Conservation (phyloP, 2,113 vertebrate species). For the Stigmatopora nigra region DNA sequence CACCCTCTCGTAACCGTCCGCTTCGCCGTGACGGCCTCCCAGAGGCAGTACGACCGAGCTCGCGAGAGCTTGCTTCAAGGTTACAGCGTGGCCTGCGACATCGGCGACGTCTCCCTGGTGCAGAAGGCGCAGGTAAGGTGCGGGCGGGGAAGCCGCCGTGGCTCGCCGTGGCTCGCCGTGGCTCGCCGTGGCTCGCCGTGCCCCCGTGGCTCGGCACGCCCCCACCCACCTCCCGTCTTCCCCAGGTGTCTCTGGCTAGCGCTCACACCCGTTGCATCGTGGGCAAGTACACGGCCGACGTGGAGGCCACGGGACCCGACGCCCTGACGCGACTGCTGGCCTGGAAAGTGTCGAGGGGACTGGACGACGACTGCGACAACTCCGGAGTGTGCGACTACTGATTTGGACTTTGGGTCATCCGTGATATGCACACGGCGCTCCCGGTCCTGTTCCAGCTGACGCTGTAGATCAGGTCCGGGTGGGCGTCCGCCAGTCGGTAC, state of each 20-base stretch:
- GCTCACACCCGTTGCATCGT: constrained; percentile 56
- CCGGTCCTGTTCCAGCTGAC: constrained; percentile 79
- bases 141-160: too few species aligned
- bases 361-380: background rate
- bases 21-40: background rate
- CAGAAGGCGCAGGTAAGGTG: constrained; percentile 64
- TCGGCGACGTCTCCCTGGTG: constrained; percentile 45
- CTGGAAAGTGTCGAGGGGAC: constrained; percentile 62
- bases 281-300: constrained; percentile 26
- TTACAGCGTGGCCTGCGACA: constrained; percentile 58
- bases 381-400: background rate
- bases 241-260: constrained; percentile 60
- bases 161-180: too few species aligned
- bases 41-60: constrained; percentile 17
- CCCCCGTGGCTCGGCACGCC: too few species aligned
- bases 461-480: constrained; percentile 88
- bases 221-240: background rate
- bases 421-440: too few species aligned
- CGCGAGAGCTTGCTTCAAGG: constrained; percentile 65
- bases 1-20: too few species aligned
- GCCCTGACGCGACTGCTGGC: constrained; percentile 60
- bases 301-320: constrained; percentile 37
- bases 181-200: too few species aligned
- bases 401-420: too few species aligned
- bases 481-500: constrained; percentile 69